A percentile compares a stretch with the other conserved stretches of the same genome.
These are phyloP conservation scores for Dipodomys ordii DNA, from an alignment of 2,113 vertebrate species.

Conservation along the genomic window DNA sequence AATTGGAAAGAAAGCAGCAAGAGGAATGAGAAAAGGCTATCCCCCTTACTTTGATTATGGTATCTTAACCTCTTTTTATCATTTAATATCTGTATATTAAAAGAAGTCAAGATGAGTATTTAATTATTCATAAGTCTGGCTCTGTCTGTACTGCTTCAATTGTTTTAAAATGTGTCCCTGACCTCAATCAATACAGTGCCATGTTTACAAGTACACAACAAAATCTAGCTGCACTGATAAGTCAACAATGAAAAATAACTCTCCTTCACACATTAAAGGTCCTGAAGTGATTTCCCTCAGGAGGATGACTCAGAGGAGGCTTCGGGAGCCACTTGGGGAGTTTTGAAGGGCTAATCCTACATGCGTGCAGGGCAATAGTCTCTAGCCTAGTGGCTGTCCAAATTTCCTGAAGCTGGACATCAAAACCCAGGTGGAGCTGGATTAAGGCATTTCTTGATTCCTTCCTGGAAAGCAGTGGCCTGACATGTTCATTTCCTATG, in stretches of 20 bases:
- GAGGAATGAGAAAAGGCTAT: neutral
- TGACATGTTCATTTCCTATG: conserved; percentile 62
- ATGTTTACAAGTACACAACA: conserved; percentile 61
- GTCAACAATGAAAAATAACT: neutral
- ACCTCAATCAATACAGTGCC: neutral
- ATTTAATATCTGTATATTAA: conserved; percentile 30
- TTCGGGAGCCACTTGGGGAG: neutral
- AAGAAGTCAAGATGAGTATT: conserved; percentile 47
- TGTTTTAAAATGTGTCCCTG: conserved; percentile 28
- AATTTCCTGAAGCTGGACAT: conserved; percentile 47
- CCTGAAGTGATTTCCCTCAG: conserved; percentile 32
- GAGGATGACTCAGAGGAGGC: neutral
- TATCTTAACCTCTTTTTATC: neutral
- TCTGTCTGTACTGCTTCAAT: conserved; percentile 43
- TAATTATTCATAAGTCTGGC: conserved; percentile 9
- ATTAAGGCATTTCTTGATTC: conserved; percentile 7
- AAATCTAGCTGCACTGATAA: conserved; percentile 21
- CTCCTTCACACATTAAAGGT: neutral
- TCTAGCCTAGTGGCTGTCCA: neutral
- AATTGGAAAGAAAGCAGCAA: neutral
- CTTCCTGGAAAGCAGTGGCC: conserved; percentile 58
- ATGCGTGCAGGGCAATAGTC: neutral
- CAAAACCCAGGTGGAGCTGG: neutral
- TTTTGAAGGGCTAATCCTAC: neutral
- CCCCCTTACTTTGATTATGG: neutral